These are phyloP conservation scores for Aphelenchoides besseyi DNA, from an alignment of 1,140 invertebrate genomes.

Conservation along the genomic window DNA sequence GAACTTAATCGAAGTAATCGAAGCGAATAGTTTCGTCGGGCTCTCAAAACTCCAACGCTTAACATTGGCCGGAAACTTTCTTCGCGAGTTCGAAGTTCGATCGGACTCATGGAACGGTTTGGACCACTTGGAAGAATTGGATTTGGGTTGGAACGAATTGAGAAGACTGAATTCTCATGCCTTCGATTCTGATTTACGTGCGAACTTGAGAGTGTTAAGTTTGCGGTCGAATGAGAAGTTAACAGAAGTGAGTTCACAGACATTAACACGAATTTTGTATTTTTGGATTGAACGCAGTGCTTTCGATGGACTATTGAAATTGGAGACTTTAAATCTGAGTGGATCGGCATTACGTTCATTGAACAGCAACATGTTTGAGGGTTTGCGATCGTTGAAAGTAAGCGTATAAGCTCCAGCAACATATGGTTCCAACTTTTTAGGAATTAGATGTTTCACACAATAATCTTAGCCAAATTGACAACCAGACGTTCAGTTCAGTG, in stretches of 20 bases:
- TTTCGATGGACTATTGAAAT: background rate
- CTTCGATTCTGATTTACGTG: conserved; percentile 19
- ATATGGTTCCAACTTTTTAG: conserved; percentile 15
- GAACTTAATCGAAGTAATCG: conserved; percentile 35
- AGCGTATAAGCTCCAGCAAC: background rate
- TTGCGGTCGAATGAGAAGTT: conserved; percentile 35
- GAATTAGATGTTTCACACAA: conserved; percentile 41
- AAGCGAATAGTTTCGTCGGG: conserved; percentile 25
- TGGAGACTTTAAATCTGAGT: conserved; percentile 27
- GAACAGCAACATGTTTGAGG: background rate
- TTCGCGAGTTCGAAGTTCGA: conserved; percentile 23
- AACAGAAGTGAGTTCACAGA: conserved; percentile 20
- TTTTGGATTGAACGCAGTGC: conserved; percentile 18
- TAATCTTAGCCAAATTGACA: conserved; percentile 35
- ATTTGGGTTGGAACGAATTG: conserved; percentile 44
- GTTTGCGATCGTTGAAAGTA: background rate
- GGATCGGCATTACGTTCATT: conserved; percentile 11
- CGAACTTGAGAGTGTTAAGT: conserved; percentile 28
- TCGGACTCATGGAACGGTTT: conserved; percentile 33
- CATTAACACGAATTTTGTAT: background rate
- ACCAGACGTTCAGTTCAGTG: conserved; percentile 17
- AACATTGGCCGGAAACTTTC: conserved; percentile 41
- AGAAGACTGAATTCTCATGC: conserved; percentile 21
- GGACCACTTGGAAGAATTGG: conserved; percentile 29
- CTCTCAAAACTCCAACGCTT: conserved; percentile 22